Base-by-base conservation (phyloP, 2,888 invertebrate species). In the Opisthograptis luteolata region DNA sequence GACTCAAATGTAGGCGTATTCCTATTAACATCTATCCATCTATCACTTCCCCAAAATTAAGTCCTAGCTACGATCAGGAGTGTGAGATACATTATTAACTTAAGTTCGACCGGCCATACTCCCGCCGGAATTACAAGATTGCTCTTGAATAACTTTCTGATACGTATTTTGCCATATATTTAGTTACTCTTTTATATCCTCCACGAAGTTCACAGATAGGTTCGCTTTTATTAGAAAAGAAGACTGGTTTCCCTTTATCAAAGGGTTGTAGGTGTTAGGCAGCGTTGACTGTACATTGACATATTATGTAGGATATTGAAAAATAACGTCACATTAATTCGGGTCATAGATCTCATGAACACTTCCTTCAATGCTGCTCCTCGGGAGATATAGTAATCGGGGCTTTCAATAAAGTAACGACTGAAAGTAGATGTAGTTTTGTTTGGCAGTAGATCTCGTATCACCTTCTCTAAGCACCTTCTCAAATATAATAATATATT, bases 11-110 rank as follows among this genome's bases (percentile, higher is more conserved):
- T n/a, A n/a, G n/a, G n/a, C n/a, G n/a, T n/a, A n/a, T n/a, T n/a
- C n/a, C n/a, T n/a, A n/a, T n/a, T n/a, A n/a, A n/a, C n/a, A n/a
- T n/a, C n/a, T n/a, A n/a, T n/a, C n/a, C n/a, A n/a, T n/a, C n/a
- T n/a, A n/a, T n/a, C n/a, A 27, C 25, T 10, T 27, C 10, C 25
- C n/a, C n/a, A n/a, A 13, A 28, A 5, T n/a, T 19, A 19, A 17
- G 19, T 13, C 10, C 28, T 13, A 13, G 28, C 13, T 15, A 32
- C 17, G 24, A 14, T 10, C 20, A 13, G 22, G 28, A 25, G 19
- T n/a, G 17, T 34, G 35, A 34, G 32, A 42, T 25, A 27, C 17
- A 31, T 44, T 48, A n/a, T 48, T 47, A 53, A 53, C 47, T 35
- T 47, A 47, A 44, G 25, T 47, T 8, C 32, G 32, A 28, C 39